A percentile compares a stretch with the other conserved stretches of the same genome.
These are phyloP conservation scores for Mycalesis mineus DNA, from an alignment of 2,888 invertebrate genomes.

Conservation along the genomic window DNA sequence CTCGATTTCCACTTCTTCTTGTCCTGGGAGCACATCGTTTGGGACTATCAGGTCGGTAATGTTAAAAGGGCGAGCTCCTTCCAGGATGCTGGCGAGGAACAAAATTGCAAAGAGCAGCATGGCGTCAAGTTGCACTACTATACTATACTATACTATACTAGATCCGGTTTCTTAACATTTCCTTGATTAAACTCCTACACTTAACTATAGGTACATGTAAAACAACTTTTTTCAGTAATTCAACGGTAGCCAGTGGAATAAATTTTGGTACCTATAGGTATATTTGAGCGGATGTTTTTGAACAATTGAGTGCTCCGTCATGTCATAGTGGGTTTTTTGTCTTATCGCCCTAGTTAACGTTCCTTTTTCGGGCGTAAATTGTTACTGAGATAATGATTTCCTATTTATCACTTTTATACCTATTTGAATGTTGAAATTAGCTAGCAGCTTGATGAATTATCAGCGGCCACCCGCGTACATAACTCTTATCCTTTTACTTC, in stretches of 20 bases:
- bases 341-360: too few species aligned
- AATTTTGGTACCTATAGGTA: constrained; percentile 36
- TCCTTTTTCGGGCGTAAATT: too few species aligned
- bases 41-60: constrained; percentile 61
- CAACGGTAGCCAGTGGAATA: constrained; percentile 48
- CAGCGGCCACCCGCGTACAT: too few species aligned
- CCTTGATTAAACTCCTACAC: constrained; percentile 75
- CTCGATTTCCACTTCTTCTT: constrained; percentile 57
- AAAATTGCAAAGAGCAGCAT: constrained; percentile 52
- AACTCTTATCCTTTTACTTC: too few species aligned
- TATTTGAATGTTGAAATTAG: too few species aligned
- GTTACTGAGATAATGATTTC: too few species aligned
- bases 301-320: constrained; percentile 25
- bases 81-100: constrained; percentile 34
- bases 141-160: constrained; percentile 60
- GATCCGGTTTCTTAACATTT: constrained; percentile 45
- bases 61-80: constrained; percentile 50
- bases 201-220: too few species aligned
- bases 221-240: too few species aligned
- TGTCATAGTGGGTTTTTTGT: too few species aligned
- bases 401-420: too few species aligned
- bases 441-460: too few species aligned
- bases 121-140: constrained; percentile 56
- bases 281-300: constrained; percentile 36
- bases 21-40: constrained; percentile 46